Evolutionary conservation across 1,140 invertebrate genomes (phyloP).

Genomic region (Eufriesea mexicana): DNA sequence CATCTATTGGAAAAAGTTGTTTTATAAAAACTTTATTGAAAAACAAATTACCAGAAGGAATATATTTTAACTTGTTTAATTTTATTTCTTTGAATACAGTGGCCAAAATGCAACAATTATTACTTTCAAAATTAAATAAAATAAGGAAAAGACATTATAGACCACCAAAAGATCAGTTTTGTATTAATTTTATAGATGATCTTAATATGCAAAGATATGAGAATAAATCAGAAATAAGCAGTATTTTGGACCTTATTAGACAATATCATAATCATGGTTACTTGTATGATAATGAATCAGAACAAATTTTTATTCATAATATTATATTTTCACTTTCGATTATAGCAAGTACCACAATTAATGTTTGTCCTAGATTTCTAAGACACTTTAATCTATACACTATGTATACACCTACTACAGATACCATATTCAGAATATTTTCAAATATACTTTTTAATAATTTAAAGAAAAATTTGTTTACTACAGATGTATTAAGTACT

Average conservation of each 20-base stretch:
- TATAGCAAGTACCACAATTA: conserved; percentile 68
- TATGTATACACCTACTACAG: conserved; percentile 84
- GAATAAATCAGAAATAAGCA: conserved; percentile 82
- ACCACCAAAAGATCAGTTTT: conserved; percentile 83
- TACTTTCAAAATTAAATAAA: conserved; percentile 86
- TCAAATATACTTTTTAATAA: conserved; percentile 83
- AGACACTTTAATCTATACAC: conserved; percentile 86
- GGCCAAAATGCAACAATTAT: conserved; percentile 84
- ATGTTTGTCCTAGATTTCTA: conserved; percentile 85
- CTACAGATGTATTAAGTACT: conserved; percentile 84
- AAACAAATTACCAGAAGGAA: conserved; percentile 81
- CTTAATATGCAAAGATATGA: conserved; percentile 84
- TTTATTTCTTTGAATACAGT: conserved; percentile 85
- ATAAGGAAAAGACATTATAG: conserved; percentile 84
- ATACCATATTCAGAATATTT: conserved; percentile 86
- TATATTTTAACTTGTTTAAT: conserved; percentile 84
- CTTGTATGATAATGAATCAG: conserved; percentile 85
- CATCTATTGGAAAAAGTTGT: conserved; percentile 87
- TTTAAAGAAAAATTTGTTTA: conserved; percentile 84
- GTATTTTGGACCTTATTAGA: conserved; percentile 86
- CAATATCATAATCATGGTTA: conserved; percentile 86
- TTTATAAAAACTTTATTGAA: conserved; percentile 85
- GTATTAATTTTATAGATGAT: conserved; percentile 88
- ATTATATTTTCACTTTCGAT: no score
- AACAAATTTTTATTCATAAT: conserved; percentile 83